Conservation (phyloP, 2,888 invertebrate species). For the Vanessa cardui region DNA sequence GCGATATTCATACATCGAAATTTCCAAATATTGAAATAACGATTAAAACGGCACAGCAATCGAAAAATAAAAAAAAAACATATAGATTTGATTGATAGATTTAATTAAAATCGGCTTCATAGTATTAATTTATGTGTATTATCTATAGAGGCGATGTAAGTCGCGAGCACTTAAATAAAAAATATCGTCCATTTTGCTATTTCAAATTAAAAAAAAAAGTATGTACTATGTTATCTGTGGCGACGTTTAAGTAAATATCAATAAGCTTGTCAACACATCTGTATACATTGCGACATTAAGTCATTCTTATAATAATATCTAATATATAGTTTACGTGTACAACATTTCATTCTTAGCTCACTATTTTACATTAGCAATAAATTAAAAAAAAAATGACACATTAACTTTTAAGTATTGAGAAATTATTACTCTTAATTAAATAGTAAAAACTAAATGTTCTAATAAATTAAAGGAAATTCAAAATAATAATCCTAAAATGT, state of each 20-base stretch:
- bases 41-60: too few relatives aligned
- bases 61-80: too few relatives aligned
- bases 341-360: constrained; percentile 16
- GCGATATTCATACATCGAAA: too few relatives aligned
- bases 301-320: not conserved
- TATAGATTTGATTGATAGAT: too few relatives aligned
- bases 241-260: not conserved
- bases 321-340: constrained; percentile 3
- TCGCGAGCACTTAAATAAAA: too few relatives aligned
- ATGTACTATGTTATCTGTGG: constrained; percentile 5
- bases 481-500: constrained; percentile 10
- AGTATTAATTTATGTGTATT: too few relatives aligned
- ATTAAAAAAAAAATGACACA: constrained; percentile 40
- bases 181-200: not conserved
- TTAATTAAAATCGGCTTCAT: too few relatives aligned
- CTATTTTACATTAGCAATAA: constrained; percentile 31
- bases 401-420: constrained; percentile 39
- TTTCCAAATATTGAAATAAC: too few relatives aligned
- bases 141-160: too few relatives aligned
- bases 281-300: constrained; percentile 5
- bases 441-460: constrained; percentile 24
- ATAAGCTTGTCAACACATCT: constrained; percentile 2
- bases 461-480: constrained; percentile 7
- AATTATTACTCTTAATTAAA: constrained; percentile 24
- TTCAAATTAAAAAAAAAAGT: not conserved